These are phyloP conservation scores for Strongylocentrotus purpuratus DNA, from an alignment of 35 echinoderm and acorn worm genomes.

Conservation along the genomic window DNA sequence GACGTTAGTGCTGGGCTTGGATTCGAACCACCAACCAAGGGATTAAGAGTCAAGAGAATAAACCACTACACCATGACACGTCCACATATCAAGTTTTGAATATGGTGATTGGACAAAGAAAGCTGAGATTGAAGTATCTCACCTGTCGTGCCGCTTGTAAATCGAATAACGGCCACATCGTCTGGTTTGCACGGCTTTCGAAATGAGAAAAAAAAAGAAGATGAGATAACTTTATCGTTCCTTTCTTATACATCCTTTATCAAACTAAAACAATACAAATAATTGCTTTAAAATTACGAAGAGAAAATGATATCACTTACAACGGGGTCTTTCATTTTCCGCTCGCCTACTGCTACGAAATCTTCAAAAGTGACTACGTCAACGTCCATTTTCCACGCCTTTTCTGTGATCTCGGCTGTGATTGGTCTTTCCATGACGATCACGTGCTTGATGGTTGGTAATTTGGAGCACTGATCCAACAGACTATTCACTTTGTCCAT, in stretches of 20 bases:
- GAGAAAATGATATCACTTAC: slow-evolving; percentile 34
- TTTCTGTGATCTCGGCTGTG: slow-evolving; percentile 50
- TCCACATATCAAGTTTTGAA: too few species aligned
- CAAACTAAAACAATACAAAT: background rate
- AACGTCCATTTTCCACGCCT: slow-evolving; percentile 45
- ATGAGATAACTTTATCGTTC: background rate
- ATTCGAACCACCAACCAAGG: too few species aligned
- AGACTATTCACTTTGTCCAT: slow-evolving; percentile 62
- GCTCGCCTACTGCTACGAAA: slow-evolving; percentile 59
- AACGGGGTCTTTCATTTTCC: slow-evolving; percentile 56
- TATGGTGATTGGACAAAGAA: too few species aligned
- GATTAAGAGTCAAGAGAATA: too few species aligned
- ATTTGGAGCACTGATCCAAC: slow-evolving; percentile 47
- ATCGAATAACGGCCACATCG: background rate
- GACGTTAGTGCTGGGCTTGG: too few species aligned
- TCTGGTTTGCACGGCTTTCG: slow-evolving; percentile 23
- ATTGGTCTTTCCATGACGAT: slow-evolving; percentile 67
- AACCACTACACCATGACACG: too few species aligned
- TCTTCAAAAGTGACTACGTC: slow-evolving; percentile 66
- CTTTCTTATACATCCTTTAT: background rate
- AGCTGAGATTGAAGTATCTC: background rate
- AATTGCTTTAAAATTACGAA: background rate
- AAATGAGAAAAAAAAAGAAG: background rate
- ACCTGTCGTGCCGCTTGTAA: slow-evolving; percentile 37
- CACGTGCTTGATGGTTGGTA: slow-evolving; percentile 65